phyloP scores from a whole-genome alignment of 2,113 vertebrate species.

The Progne subis region DNA sequence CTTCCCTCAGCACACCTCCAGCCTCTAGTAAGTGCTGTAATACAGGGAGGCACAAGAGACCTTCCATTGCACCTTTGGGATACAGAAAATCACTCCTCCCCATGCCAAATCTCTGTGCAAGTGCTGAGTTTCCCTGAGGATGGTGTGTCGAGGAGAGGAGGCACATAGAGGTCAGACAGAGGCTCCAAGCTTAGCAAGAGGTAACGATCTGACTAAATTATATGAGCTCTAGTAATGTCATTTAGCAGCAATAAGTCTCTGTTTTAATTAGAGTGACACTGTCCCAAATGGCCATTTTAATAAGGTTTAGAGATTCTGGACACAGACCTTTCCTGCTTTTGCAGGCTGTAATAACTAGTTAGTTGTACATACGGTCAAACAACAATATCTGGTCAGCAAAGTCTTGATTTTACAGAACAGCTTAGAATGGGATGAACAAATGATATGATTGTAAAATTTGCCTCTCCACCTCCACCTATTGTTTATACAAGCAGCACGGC shows the following conservation, averaged over 20 bases:
- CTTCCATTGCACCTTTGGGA: not conserved
- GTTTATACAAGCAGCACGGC: not conserved
- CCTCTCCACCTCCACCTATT: not conserved
- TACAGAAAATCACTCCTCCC: not conserved
- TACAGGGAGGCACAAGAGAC: not conserved
- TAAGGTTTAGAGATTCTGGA: constrained; percentile 17
- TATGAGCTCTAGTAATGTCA: not conserved
- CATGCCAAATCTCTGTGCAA: not conserved
- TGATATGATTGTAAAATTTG: not conserved
- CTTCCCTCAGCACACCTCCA: not conserved
- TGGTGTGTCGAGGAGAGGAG: not conserved
- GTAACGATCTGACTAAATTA: not conserved
- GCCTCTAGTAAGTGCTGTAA: not conserved
- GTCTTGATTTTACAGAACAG: not conserved
- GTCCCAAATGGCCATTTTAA: not conserved
- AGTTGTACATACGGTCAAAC: not conserved
- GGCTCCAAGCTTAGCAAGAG: not conserved
- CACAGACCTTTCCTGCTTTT: constrained; percentile 6
- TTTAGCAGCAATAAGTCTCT: constrained; percentile 1
- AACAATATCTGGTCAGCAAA: not conserved
- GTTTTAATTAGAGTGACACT: not conserved
- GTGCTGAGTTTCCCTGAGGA: not conserved
- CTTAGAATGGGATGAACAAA: not conserved
- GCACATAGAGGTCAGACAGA: not conserved
- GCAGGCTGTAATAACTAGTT: not conserved